Conservation (phyloP, 2,888 invertebrate genomes). For the Nomada hirtipes region DNA sequence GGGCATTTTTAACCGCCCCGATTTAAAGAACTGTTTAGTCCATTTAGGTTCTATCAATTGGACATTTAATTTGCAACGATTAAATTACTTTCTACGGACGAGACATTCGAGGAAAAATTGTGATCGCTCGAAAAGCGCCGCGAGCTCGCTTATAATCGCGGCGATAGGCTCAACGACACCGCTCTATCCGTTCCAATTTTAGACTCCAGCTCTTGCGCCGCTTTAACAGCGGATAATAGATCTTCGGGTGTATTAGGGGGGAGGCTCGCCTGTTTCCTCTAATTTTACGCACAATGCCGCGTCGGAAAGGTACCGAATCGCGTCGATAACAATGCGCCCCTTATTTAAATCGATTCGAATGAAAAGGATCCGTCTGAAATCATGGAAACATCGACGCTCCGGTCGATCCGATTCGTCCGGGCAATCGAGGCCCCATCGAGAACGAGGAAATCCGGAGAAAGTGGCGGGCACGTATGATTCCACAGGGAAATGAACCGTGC, state of each 20-base stretch:
- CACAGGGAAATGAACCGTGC: background rate
- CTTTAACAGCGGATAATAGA: constrained; percentile 29
- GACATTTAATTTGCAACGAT: too few relatives aligned
- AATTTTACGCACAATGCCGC: constrained; percentile 23
- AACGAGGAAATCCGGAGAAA: constrained; percentile 19
- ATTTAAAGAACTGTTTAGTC: background rate
- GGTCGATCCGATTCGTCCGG: too few relatives aligned
- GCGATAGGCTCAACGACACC: constrained; percentile 4
- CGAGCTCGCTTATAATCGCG: background rate
- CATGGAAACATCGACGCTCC: too few relatives aligned
- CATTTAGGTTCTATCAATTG: too few relatives aligned
- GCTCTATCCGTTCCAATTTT: constrained; percentile 33
- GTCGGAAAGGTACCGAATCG: background rate
- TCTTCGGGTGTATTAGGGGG: background rate
- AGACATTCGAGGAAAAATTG: background rate
- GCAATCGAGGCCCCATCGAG: too few relatives aligned
- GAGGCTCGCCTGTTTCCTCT: constrained; percentile 1
- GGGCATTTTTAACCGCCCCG: background rate
- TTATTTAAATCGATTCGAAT: background rate
- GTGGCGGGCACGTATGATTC: constrained; percentile 31
- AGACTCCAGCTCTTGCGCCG: constrained; percentile 25
- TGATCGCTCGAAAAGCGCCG: background rate
- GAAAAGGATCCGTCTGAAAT: too few relatives aligned
- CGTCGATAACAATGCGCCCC: background rate
- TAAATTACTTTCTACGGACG: too few relatives aligned